phyloP scores from a whole-genome alignment of 2,888 invertebrate species.

The Stratiomys singularior region DNA sequence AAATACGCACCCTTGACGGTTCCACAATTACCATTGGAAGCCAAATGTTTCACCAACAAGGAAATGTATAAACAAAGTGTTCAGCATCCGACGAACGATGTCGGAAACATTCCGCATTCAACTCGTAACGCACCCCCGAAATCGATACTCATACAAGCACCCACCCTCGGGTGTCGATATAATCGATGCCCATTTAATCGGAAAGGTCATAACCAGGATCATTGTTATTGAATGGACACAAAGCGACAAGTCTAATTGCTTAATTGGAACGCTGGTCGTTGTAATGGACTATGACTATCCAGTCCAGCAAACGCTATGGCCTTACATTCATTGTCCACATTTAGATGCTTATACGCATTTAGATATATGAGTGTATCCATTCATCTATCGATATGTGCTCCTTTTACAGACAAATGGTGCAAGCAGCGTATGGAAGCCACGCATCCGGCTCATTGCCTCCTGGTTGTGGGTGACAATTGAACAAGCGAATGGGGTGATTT shows the following conservation, averaged over 20 bases:
- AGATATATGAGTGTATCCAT: not conserved
- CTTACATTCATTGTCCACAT: not conserved
- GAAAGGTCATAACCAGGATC: constrained; percentile 34
- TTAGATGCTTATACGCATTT: too few species aligned
- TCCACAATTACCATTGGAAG: not conserved
- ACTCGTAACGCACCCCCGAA: constrained; percentile 5
- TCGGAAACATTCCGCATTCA: too few species aligned
- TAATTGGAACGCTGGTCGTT: constrained; percentile 44
- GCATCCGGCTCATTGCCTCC: not conserved
- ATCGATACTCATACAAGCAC: not conserved
- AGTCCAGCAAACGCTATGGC: not conserved
- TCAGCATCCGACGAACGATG: too few species aligned
- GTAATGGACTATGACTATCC: constrained; percentile 37
- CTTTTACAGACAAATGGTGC: not conserved
- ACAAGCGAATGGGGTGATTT: not conserved
- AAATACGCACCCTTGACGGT: not conserved
- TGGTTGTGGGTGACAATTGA: constrained; percentile 31
- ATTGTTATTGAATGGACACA: constrained; percentile 47
- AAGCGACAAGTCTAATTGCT: constrained; percentile 47
- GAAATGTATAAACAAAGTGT: too few species aligned
- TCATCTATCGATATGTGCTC: not conserved
- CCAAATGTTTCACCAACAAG: too few species aligned
- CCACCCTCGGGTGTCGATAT: constrained; percentile 34
- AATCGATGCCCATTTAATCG: constrained; percentile 44
- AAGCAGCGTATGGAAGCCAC: constrained; percentile 17